These are phyloP conservation scores for Scaptomyza graminum DNA, from an alignment of 1,140 invertebrate species.

Conservation along the genomic window DNA sequence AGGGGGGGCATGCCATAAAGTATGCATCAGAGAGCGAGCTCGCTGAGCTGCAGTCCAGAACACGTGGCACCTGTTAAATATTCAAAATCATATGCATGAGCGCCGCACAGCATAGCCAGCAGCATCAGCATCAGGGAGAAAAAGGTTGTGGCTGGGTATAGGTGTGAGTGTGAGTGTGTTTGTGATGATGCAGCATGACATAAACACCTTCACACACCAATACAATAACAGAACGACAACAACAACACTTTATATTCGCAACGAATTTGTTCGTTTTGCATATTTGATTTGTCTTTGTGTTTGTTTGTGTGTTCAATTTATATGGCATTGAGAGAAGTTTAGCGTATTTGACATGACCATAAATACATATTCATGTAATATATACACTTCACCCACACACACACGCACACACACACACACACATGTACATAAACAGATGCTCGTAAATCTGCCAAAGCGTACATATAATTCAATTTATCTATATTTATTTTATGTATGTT, in stretches of 20 bases:
- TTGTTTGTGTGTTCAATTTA: constrained; percentile 62
- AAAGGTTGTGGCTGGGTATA: constrained; percentile 11
- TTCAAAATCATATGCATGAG: constrained; percentile 78
- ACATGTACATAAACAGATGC: constrained; percentile 46
- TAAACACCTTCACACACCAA: constrained; percentile 25
- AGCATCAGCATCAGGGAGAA: constrained; percentile 5
- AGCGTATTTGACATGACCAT: constrained; percentile 67
- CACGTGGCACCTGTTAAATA: constrained; percentile 72
- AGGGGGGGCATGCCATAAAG: constrained; percentile 53
- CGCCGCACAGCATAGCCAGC: constrained; percentile 40
- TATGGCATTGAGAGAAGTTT: constrained; percentile 75
- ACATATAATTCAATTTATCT: constrained; percentile 71
- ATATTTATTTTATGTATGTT: neutral
- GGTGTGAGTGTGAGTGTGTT: neutral
- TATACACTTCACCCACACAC: constrained; percentile 10
- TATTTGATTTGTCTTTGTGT: constrained; percentile 70
- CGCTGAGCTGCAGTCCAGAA: constrained; percentile 46
- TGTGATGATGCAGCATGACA: constrained; percentile 33
- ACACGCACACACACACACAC: constrained; percentile 8
- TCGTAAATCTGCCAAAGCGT: constrained; percentile 74
- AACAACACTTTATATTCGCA: constrained; percentile 19
- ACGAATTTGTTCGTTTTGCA: constrained; percentile 71
- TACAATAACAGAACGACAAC: constrained; percentile 1
- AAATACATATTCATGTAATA: constrained; percentile 34
- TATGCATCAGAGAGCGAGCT: constrained; percentile 67